Percentiles rank a stretch among this genome's conserved stretches.
phyloP scores from a whole-genome alignment of 2,888 invertebrate species.

The Tipula confusa region DNA sequence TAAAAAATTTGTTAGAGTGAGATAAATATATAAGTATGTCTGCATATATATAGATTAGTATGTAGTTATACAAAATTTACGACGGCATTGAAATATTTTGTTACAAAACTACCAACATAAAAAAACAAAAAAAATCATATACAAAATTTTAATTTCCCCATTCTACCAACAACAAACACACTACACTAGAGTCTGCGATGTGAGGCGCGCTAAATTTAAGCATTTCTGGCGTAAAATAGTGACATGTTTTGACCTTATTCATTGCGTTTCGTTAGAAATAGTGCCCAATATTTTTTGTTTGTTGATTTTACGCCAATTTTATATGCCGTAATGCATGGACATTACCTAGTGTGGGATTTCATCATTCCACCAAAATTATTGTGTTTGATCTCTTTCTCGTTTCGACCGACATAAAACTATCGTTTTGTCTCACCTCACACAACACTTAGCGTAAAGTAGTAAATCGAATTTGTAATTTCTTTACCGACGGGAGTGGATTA shows the following conservation, averaged over 20 bases:
- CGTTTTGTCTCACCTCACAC: background rate
- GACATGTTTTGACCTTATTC: background rate
- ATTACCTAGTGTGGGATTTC: background rate
- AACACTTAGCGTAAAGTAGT: background rate
- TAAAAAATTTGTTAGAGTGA: background rate
- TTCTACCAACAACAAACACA: background rate
- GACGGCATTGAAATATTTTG: slow-evolving; percentile 8
- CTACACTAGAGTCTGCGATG: background rate
- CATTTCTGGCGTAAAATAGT: no score
- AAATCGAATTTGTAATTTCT: background rate
- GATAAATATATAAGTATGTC: background rate
- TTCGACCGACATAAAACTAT: background rate
- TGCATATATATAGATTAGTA: background rate
- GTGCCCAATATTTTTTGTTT: background rate
- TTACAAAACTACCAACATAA: slow-evolving; percentile 12
- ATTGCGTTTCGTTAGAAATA: background rate
- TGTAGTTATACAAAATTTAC: background rate
- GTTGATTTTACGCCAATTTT: background rate
- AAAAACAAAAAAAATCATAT: background rate
- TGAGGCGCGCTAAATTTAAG: no score
- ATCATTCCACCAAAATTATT: background rate
- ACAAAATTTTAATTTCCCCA: background rate
- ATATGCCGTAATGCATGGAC: background rate
- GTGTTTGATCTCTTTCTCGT: background rate
- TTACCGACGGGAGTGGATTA: background rate